Percentiles rank a stretch among this genome's conserved stretches.
Conservation (phyloP, 2,113 vertebrate genomes). For the Lepus americanus region DNA sequence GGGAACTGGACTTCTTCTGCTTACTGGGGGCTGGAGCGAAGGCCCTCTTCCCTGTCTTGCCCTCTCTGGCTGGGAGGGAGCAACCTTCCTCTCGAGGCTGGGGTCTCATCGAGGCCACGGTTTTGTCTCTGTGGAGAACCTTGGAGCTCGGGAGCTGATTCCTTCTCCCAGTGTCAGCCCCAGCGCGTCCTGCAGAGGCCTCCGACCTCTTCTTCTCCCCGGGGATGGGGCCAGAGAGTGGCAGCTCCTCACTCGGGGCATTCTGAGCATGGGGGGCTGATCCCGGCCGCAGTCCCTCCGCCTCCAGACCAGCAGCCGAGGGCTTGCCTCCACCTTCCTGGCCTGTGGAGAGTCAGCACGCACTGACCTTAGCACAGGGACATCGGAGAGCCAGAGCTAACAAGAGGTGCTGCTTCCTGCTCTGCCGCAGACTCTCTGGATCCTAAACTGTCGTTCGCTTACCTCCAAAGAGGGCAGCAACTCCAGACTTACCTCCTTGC, state of each 20-base stretch:
- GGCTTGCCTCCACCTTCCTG: background rate
- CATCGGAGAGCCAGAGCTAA: background rate
- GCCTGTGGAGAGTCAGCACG: conserved; percentile 52
- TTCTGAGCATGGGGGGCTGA: background rate
- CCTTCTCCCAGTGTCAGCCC: fast-evolving
- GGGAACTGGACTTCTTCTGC: fast-evolving
- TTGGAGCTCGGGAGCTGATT: background rate
- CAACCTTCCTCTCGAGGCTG: background rate
- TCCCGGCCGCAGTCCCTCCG: fast-evolving
- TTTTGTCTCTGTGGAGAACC: background rate
- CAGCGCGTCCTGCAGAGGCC: fast-evolving
- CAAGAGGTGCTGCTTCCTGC: background rate
- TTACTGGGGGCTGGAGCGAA: background rate
- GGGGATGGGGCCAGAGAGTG: fast-evolving
- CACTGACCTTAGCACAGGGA: background rate
- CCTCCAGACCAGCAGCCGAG: background rate
- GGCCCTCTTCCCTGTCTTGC: conserved; percentile 19
- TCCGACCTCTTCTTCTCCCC: background rate
- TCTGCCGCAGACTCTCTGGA: background rate
- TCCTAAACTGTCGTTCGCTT: background rate
- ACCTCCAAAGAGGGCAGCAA: fast-evolving
- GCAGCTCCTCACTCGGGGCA: background rate
- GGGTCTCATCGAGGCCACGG: background rate
- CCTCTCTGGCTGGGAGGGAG: conserved; percentile 11
- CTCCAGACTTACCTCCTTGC: background rate